Evolutionary conservation across 1,140 invertebrate genomes (phyloP), one percentile per base, ranked within the genome.

Genomic region (Drosophila azteca): DNA sequence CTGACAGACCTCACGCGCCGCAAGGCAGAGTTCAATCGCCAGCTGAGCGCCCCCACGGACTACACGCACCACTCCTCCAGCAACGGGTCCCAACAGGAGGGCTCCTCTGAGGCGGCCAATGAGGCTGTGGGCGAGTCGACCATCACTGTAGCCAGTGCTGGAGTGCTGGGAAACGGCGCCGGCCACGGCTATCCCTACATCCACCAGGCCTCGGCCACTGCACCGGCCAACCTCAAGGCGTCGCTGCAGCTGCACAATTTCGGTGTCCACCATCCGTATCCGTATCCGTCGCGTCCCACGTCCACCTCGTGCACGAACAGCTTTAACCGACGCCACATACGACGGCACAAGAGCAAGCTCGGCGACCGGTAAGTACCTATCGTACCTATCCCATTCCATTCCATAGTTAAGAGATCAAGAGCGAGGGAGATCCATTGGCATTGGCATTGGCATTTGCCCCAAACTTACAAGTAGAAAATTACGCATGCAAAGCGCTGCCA

Each of bases 21-120:
- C 67, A 92, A 92, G 75, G 85, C 90, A 58, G 90, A 91, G 48
- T 91, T 91, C 64, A 91, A 91, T 90, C 90, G 90, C 55, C 90
- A 91, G 79, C 76, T 91, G 24, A 91, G 90, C 63, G 90, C 90
- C 0, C 90, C 90, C 29, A 91, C 84, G 29, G 87, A 91, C 59
- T 91, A 84, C 45, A 90, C 88, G 8, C 80, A 80, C 43, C 85
- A 91, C 57, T 83, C 77, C 49, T 87, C 77, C 53, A 88, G 77
- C 66, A 90, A 90, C 88, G 79, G 88, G 26, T 88, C 79, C 2
- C 83, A 85, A 77, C 83, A 85, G 59, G 83, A 85, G 59, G 81
- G 81, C 45, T 85, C 79, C 26, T 79, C 87, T 53, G 77, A 87
- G 71, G 74, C 84, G 50, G 50, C 43, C 46, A 77, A 89, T 77